phyloP scores from a whole-genome alignment of 2,797 vertebrate genomes.

The Sorex maritimensis region DNA sequence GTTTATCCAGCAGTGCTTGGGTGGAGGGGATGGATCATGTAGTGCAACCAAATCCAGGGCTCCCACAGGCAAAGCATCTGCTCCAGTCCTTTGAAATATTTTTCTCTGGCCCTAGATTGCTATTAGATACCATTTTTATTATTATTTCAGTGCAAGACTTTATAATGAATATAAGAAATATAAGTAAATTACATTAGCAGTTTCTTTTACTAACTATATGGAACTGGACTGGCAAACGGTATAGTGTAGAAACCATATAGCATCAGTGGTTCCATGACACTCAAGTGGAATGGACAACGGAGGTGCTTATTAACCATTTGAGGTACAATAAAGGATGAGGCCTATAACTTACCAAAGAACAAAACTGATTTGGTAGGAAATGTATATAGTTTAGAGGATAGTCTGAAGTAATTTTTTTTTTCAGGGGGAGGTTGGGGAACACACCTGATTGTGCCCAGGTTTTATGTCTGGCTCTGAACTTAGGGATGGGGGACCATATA shows the following conservation, averaged over 20 bases:
- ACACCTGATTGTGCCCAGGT: too few species aligned
- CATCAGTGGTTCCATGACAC: neutral
- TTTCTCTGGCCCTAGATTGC: neutral
- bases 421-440: neutral
- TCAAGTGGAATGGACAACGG: slow-evolving; percentile 31
- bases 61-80: too few species aligned
- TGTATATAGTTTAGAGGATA: slow-evolving; percentile 42
- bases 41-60: too few species aligned
- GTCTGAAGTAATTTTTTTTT: slow-evolving; percentile 31
- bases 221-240: slow-evolving; percentile 37
- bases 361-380: slow-evolving; percentile 72
- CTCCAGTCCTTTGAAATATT: too few species aligned
- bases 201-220: slow-evolving; percentile 2
- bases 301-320: slow-evolving; percentile 44
- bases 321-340: slow-evolving; percentile 10
- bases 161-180: slow-evolving; percentile 57
- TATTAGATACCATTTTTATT: slow-evolving; percentile 20
- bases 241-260: slow-evolving; percentile 33
- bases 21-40: too few species aligned
- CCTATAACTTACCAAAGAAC: slow-evolving; percentile 42
- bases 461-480: neutral
- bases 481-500: too few species aligned
- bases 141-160: slow-evolving; percentile 63
- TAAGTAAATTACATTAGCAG: slow-evolving; percentile 31
- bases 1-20: too few species aligned